Base-by-base conservation (phyloP, 2,113 vertebrate species). In the Hydrolagus affinis region DNA sequence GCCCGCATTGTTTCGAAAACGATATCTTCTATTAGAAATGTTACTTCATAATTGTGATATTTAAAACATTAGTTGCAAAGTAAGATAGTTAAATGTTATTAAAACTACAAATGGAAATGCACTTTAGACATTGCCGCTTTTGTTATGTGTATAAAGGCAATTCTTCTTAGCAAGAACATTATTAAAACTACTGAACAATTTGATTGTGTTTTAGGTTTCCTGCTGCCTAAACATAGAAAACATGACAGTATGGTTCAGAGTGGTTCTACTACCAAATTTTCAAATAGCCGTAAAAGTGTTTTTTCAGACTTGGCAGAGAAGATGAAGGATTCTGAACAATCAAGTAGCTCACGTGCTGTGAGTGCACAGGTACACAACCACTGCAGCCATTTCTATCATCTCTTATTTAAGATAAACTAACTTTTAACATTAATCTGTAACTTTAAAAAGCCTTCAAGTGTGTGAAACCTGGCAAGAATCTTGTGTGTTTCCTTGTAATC, bases 301-400 rank as follows among this genome's bases (percentile, higher is more conserved):
- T 28, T 66, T 66, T 83, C 62, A 32, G 15, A 89, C 64, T 85
- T 86, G 28, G 70, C 32, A n/a, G 75, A 86, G 70, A 88, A 85
- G 0, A 62, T 12, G n/a, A 86, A 91, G 83, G 87, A 87, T 64
- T 89, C 89, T 89, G 88, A 86, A 15, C 89, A 86, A 17, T 90
- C 92, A 91, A 85, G 70, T 11, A 56, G 75, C n/a, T 90, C 90
- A 72, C 89, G 86, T 57, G 21, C 86, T 10, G 1, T 86, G 0
- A 56, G 87, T 87, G 75, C 88, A 85, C 92, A 94, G 93, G 94
- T 94, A 89, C 19, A 75, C 77, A 15, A 86, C 56, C 83, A 88
- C 30, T 83, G 78, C 64, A 28, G 17, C 17, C 19, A 19, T 66
- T 62, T n/a, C 62, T 62, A 15, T 44, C 44, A 44, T 44, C 1